phyloP scores from a whole-genome alignment of 2,888 invertebrate species.

The Heliconius ismenius region DNA sequence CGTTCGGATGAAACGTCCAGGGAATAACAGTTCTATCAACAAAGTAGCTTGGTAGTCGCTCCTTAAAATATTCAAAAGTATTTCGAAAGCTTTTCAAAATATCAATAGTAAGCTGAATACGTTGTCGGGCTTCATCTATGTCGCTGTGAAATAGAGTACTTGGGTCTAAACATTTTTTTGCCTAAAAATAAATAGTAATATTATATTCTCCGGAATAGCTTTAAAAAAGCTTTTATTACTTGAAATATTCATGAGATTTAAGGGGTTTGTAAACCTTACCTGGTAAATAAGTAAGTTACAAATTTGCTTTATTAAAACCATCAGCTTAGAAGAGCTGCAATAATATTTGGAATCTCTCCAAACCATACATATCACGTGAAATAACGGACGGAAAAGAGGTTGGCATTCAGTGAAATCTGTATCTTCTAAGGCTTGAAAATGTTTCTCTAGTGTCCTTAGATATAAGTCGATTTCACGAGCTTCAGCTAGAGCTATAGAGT shows the following conservation, averaged over 20 bases:
- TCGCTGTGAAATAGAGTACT: slow-evolving; percentile 96
- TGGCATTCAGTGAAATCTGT: slow-evolving; percentile 92
- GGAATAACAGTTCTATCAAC: slow-evolving; percentile 79
- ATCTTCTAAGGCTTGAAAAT: slow-evolving; percentile 90
- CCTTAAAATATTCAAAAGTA: slow-evolving; percentile 87
- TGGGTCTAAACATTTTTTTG: slow-evolving; percentile 93
- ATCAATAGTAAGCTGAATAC: slow-evolving; percentile 86
- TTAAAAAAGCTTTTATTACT: background rate
- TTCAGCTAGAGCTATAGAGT: slow-evolving; percentile 88
- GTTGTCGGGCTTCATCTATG: slow-evolving; percentile 94
- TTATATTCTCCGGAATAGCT: too few relatives aligned
- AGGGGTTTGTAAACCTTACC: slow-evolving; percentile 71
- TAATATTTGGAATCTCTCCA: slow-evolving; percentile 96
- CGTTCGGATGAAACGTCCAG: slow-evolving; percentile 93
- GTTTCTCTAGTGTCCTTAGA: slow-evolving; percentile 90
- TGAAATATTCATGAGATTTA: background rate
- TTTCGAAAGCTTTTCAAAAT: slow-evolving; percentile 84
- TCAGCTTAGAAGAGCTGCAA: slow-evolving; percentile 93
- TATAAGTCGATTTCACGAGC: slow-evolving; percentile 94
- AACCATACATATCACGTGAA: slow-evolving; percentile 93
- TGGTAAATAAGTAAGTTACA: slow-evolving; percentile 94
- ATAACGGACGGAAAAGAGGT: slow-evolving; percentile 88
- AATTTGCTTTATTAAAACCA: slow-evolving; percentile 93
- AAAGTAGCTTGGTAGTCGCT: slow-evolving; percentile 85
- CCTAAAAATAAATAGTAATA: slow-evolving; percentile 75